phyloP scores from a whole-genome alignment of 2,113 vertebrate species.

The Rostratula benghalensis region DNA sequence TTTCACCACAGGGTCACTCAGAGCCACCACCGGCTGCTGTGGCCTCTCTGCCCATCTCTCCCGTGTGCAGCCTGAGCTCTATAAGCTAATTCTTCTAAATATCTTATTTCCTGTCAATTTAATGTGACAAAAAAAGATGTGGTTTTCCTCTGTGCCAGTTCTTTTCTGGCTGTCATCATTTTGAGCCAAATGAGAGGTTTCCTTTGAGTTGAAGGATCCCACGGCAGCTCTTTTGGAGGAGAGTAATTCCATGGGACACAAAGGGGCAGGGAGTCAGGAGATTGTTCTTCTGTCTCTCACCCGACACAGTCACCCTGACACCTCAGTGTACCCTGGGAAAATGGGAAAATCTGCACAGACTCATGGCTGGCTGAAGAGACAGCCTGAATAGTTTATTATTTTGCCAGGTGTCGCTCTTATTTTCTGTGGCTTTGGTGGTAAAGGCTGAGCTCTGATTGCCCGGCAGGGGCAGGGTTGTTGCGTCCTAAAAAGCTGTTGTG shows the following conservation, averaged over 20 bases:
- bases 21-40: slow-evolving; percentile 37
- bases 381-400: neutral
- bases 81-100: neutral
- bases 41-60: neutral
- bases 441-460: neutral
- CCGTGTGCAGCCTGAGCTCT: neutral
- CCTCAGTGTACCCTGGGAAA: neutral
- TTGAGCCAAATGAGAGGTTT: slow-evolving; percentile 7
- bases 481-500: neutral
- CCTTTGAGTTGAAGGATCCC: neutral
- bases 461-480: neutral
- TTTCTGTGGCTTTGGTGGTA: neutral
- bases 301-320: neutral
- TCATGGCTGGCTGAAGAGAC: neutral
- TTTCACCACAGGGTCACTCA: slow-evolving; percentile 49
- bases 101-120: neutral
- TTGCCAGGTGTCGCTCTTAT: neutral
- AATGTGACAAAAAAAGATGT: neutral
- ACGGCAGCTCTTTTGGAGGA: neutral
- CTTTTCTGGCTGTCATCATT: neutral
- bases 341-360: neutral
- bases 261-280: neutral
- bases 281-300: neutral
- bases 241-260: neutral
- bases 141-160: neutral